Percentiles rank a stretch among this genome's conserved stretches.
These are phyloP conservation scores for Sipha flava DNA, from an alignment of 1,140 invertebrate genomes.

Conservation along the genomic window DNA sequence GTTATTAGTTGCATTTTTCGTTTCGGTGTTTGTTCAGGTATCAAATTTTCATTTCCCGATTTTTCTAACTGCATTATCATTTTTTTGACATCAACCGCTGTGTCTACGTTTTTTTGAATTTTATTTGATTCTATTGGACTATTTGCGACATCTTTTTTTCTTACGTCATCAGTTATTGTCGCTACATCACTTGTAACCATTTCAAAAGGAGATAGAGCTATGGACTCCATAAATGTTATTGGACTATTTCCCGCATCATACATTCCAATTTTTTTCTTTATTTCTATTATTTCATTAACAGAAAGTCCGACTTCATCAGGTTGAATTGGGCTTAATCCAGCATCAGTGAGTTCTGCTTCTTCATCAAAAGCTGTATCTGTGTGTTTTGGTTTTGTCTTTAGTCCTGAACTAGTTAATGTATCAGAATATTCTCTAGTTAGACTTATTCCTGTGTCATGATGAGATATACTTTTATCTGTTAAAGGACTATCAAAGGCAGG, in stretches of 20 bases:
- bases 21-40: not conserved
- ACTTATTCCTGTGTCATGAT: slow-evolving; percentile 49
- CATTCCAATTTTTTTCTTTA: slow-evolving; percentile 39
- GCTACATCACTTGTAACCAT: slow-evolving; percentile 46
- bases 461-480: slow-evolving; percentile 48
- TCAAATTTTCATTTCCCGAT: not conserved
- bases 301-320: slow-evolving; percentile 45
- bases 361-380: slow-evolving; percentile 47
- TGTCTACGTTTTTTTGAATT: not conserved
- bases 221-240: slow-evolving; percentile 43
- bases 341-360: slow-evolving; percentile 49
- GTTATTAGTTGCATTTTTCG: not conserved
- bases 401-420: slow-evolving; percentile 46
- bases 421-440: slow-evolving; percentile 46
- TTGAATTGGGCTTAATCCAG: slow-evolving; percentile 49
- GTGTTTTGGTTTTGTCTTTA: slow-evolving; percentile 41
- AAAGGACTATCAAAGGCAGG: slow-evolving; percentile 43
- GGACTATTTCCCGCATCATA: slow-evolving; percentile 47
- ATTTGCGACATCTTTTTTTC: slow-evolving; percentile 46
- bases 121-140: slow-evolving; percentile 41
- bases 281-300: slow-evolving; percentile 39
- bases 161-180: slow-evolving; percentile 47
- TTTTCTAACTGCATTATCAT: not conserved
- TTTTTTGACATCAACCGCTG: not conserved
- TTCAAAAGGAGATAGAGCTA: slow-evolving; percentile 43